Percentiles rank a stretch among this genome's conserved stretches.
phyloP scores from a whole-genome alignment of 1,140 invertebrate species.

The Drosophila persimilis region DNA sequence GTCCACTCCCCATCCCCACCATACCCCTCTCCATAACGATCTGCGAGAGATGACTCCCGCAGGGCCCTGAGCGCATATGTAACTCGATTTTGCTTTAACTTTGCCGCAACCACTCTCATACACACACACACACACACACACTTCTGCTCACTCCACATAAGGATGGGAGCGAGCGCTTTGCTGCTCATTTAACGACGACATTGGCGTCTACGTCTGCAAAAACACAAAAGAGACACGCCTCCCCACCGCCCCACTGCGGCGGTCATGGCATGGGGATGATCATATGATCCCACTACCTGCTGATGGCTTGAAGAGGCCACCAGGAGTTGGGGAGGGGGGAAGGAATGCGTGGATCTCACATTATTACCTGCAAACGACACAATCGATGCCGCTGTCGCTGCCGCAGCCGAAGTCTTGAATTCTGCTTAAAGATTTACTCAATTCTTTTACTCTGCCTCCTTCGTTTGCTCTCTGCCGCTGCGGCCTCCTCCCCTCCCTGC shows the following conservation, averaged over 20 bases:
- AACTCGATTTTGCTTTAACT: conserved; percentile 77
- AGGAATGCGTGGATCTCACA: conserved; percentile 80
- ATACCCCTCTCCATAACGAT: no score
- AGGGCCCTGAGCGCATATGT: conserved; percentile 63
- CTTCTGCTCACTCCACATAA: conserved; percentile 13
- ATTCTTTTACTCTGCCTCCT: conserved; percentile 11
- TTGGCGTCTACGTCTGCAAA: conserved; percentile 78
- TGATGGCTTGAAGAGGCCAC: conserved; percentile 39
- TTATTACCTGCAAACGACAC: conserved; percentile 81
- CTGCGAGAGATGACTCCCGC: conserved; percentile 59
- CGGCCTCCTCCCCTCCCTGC: conserved; percentile 2
- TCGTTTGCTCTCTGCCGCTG: conserved; percentile 1
- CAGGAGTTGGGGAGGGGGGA: conserved; percentile 20
- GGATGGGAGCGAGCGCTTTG: conserved; percentile 34
- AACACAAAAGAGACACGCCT: conserved; percentile 73
- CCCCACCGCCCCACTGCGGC: conserved; percentile 40
- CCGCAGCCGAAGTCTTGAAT: conserved; percentile 50
- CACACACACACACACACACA: conserved; percentile 50
- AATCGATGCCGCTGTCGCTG: conserved; percentile 56
- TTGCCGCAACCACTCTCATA: conserved; percentile 62
- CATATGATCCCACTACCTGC: conserved; percentile 78
- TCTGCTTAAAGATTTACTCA: conserved; percentile 69
- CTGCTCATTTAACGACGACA: conserved; percentile 79
- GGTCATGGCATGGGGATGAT: conserved; percentile 50
- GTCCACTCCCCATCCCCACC: conserved; percentile 8